Base-by-base conservation (phyloP, 2,113 vertebrate species). In the Picathartes gymnocephalus region DNA sequence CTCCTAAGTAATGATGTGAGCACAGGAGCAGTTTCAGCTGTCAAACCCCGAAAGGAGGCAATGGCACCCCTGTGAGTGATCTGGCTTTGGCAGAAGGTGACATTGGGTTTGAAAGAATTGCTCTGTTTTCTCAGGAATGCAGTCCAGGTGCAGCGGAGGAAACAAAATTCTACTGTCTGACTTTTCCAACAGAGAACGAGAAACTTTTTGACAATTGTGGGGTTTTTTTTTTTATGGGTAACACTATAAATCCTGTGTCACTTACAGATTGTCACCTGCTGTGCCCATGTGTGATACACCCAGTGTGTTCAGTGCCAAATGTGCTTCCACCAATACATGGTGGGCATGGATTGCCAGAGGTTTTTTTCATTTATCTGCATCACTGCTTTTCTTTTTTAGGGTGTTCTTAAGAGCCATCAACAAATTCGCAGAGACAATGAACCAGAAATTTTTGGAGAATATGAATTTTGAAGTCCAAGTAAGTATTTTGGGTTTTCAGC, bases 331-430 rank as follows among this genome's bases (percentile, higher is more conserved):
- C 51, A 53, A 1, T 9, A 10, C 6, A 1, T 12, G n/a, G 11
- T 17, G 56, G 47, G 27, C 30, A 28, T 3, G 25, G 58, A 42
- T 16, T 73, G 56, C 33, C 58, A 73, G 69, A 57, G 50, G 14
- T 54, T 23, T 8, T 27, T 7, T 21, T 45, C 6, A 10, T 71
- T 66, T 27, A n/a, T 13, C 33, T 72, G 0, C 23, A 5, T 44
- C 7, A 10, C 31, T 69, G 30, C 50, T 86, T 81, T 51, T 73
- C 17, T 89, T 85, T 97, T 94, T 42, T 39, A 98, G 99, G 91
- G 99, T 99, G 33, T 99, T 99, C 96, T 97, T 99, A 94, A 98
- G 98, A 97, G 99, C 99, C 58, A 99, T 99, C 97, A 99, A 99
- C 92, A 99, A 98, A 83, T 99, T 99, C 50, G 99, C 99, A 20